phyloP scores from a whole-genome alignment of 2,888 invertebrate species.

The Suillia variegata region DNA sequence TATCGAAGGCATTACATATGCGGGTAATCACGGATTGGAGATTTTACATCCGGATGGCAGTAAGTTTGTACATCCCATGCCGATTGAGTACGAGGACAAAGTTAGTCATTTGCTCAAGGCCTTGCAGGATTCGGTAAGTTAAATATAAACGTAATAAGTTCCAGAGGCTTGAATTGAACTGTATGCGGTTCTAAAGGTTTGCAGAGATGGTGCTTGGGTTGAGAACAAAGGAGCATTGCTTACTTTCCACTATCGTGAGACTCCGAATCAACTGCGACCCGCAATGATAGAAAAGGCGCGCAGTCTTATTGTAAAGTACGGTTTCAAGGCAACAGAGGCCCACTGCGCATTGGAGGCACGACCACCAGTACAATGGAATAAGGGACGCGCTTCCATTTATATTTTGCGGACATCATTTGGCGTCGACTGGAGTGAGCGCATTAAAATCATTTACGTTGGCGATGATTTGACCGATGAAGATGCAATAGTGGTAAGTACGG shows the following conservation, averaged over 20 bases:
- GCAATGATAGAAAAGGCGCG: conserved; percentile 75
- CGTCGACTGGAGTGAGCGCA: conserved; percentile 88
- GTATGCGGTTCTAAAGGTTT: conserved; percentile 65
- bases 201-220: conserved; percentile 88
- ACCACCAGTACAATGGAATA: conserved; percentile 91
- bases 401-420: conserved; percentile 89
- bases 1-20: conserved; percentile 88
- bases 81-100: conserved; percentile 80
- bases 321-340: conserved; percentile 79
- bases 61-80: conserved; percentile 90
- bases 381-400: conserved; percentile 86
- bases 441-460: conserved; percentile 87
- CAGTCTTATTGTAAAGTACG: conserved; percentile 73
- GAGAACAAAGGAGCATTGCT: conserved; percentile 87
- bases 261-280: conserved; percentile 72
- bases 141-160: background rate
- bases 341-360: conserved; percentile 90
- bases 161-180: background rate
- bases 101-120: conserved; percentile 77
- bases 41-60: conserved; percentile 89
- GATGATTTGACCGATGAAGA: conserved; percentile 90
- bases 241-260: conserved; percentile 87
- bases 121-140: conserved; percentile 76
- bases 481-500: conserved; percentile 77
- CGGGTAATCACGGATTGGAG: conserved; percentile 87